phyloP scores from a whole-genome alignment of 2,797 vertebrate species.

The Notolepis coatsorum region DNA sequence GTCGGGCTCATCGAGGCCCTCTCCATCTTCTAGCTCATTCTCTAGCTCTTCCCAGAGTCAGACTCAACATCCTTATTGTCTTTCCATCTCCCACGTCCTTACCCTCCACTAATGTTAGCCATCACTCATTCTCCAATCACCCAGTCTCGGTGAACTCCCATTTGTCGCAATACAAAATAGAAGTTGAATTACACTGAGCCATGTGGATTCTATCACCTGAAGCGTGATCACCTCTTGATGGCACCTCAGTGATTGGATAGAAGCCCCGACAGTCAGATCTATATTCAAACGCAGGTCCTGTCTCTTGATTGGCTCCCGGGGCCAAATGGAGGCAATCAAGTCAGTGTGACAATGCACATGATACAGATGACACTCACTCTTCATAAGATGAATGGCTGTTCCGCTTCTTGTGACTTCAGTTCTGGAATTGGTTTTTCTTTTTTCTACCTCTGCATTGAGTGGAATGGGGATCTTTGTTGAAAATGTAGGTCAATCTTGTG shows the following conservation, averaged over 20 bases:
- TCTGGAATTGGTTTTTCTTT: constrained; percentile 42
- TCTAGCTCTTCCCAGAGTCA: background rate
- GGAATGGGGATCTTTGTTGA: constrained; percentile 32
- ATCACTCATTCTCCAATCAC: constrained; percentile 2
- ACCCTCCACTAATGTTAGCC: constrained; percentile 1
- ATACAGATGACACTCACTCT: constrained; percentile 10
- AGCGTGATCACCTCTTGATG: constrained; percentile 20
- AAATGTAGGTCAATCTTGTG: constrained; percentile 41
- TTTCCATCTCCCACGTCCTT: constrained; percentile 19
- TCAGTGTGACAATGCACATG: constrained; percentile 15
- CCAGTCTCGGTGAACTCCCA: background rate
- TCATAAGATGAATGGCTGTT: constrained; percentile 39
- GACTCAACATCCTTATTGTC: constrained; percentile 3
- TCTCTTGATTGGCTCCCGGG: constrained; percentile 7
- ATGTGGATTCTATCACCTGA: background rate
- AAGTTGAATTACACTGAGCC: constrained; percentile 9
- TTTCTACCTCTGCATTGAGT: constrained; percentile 10
- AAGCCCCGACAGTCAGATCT: constrained; percentile 8
- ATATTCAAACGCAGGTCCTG: background rate
- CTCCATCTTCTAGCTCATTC: background rate
- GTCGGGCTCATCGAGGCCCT: background rate
- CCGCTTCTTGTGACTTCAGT: background rate
- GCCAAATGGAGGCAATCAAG: constrained; percentile 37
- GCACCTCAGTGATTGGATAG: constrained; percentile 12
- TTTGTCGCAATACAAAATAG: background rate